Evolutionary conservation across 1,140 invertebrate genomes (phyloP), one percentile per base, ranked within the genome.

Genomic region (Drosophila navojoa): DNA sequence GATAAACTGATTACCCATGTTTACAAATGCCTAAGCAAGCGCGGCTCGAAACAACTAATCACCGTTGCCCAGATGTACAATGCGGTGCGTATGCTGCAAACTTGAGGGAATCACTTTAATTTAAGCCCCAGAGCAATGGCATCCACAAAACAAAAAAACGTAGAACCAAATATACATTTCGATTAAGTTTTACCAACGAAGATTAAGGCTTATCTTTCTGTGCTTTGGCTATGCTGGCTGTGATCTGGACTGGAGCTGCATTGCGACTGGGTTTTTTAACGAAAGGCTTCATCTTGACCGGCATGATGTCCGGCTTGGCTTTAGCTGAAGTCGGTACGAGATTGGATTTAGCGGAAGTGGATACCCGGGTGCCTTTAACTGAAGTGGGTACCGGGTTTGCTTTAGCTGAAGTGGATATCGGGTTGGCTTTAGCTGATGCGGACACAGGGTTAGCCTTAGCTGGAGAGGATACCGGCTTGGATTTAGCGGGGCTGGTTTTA

Each of bases 51-150:
- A 58, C 70, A 78, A 22, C 50, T 91, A 7, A 71, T 80, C 49
- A 77, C 87, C 40, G 77, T 79, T 10, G 91, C 76, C 7, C 91
- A 92, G 76, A 90, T 92, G 85, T 91, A 84, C 67, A 92, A 92
- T 52, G 91, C 91, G n/a, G 81, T 85, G 52, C 74, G 76, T 22
- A 54, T 90, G 27, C 75, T 92, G 52, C 85, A 90, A 66, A 69
- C 71, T 10, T 89, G 45, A 71, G 49, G 35, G 54, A 64, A 58
- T 58, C 68, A 89, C 73, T 79, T 54, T 76, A 64, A 61, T 79
- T 73, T 44, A 53, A 42, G 16, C 45, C 44, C 44, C 32, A 40
- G 29, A 45, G 13, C n/a, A 58, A 38, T 13, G 29, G 16, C 22
- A 50, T 47, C 40, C 32, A 54, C 49, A 44, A 44, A 29, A 32